phyloP scores from a whole-genome alignment of 2,888 invertebrate genomes.

The Eupithecia inturbata region DNA sequence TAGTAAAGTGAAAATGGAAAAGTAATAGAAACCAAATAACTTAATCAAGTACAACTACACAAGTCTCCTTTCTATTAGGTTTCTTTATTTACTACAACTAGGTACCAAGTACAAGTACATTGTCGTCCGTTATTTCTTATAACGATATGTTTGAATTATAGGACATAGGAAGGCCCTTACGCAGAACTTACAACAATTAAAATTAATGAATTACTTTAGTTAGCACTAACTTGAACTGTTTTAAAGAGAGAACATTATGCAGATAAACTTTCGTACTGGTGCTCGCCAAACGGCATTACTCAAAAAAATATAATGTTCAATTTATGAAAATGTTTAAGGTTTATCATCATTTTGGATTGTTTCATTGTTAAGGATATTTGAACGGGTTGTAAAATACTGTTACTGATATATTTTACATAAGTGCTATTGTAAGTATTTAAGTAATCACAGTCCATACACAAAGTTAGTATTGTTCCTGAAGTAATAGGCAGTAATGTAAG shows the following conservation, averaged over 20 bases:
- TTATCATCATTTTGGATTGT: background rate
- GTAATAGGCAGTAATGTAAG: background rate
- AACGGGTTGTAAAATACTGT: background rate
- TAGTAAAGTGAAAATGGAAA: background rate
- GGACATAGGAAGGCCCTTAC: background rate
- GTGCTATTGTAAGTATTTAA: background rate
- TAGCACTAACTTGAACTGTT: background rate
- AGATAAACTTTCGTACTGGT: background rate
- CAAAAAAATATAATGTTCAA: background rate
- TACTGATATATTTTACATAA: background rate
- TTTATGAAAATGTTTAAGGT: background rate
- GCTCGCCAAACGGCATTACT: background rate
- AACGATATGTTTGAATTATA: background rate
- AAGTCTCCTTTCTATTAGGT: background rate
- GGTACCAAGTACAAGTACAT: background rate
- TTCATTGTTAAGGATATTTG: background rate
- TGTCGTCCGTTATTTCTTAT: background rate
- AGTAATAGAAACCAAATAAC: background rate
- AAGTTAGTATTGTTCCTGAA: background rate
- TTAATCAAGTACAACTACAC: background rate
- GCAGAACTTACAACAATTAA: background rate
- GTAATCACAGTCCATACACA: background rate
- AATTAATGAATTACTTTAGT: background rate
- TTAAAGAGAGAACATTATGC: background rate
- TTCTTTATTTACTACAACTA: background rate